Base-by-base conservation (phyloP, 1,140 invertebrate species). In the Ptiloglossa arizonensis region DNA sequence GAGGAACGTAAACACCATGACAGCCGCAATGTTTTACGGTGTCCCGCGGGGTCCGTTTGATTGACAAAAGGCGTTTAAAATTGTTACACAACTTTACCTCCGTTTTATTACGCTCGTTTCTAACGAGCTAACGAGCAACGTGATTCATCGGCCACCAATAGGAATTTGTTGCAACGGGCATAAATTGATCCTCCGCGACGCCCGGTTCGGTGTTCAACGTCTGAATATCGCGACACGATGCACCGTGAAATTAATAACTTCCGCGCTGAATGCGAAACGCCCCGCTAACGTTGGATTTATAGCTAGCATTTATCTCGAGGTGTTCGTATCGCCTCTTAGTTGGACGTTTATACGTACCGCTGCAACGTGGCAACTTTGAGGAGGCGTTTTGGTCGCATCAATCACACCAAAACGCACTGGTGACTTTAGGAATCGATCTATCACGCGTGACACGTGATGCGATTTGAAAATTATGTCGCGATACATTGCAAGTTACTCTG, bases 191-290 rank as follows among this genome's bases (percentile, higher is more conserved):
- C 8, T 24, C 17, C 46, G 46, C 50, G n/a, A 24, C 50, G 8
- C n/a, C 50, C 19, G n/a, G 50, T 41, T 4, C 44, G 35, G 50
- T 54, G 35, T 70, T 77, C 50, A 70, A 77, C 32, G 74, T 70
- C 66, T 48, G 57, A 70, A 77, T 60, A 52, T 48, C 44, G 24
- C 22, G 15, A 38, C 56, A 48, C 27, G 57, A 48, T 48, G 32
- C 32, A 27, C 44, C 24, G 32, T 38, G 54, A 68, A 77, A 77
- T 77, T 77, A 60, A 77, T 60, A 77, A 77, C 56, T 77, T 70
- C 44, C 56, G 29, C n/a, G 44, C 22, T 41, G 22, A 76, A 29
- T 22, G 27, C 27, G 29, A 52, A 32, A 19, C n/a, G 22, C 19
- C 13, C 27, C 52, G 38, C 27, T 24, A 17, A 9, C 63, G n/a